These are phyloP conservation scores for Amyelois transitella DNA, from an alignment of 1,140 invertebrate genomes.

Conservation along the genomic window DNA sequence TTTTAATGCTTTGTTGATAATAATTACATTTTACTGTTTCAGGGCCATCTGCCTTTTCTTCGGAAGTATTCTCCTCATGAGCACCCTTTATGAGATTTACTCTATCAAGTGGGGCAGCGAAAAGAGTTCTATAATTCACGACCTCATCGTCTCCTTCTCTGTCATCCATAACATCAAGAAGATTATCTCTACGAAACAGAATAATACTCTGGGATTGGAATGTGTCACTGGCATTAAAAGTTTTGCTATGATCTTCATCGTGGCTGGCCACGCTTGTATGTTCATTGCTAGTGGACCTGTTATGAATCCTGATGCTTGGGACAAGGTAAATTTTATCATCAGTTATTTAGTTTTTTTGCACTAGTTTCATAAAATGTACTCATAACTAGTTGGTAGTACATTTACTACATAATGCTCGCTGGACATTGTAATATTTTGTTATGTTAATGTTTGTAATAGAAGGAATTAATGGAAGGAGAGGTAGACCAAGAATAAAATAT, in stretches of 20 bases:
- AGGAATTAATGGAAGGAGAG: not conserved
- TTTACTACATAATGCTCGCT: too few species aligned
- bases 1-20: not conserved
- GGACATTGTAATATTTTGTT: not conserved
- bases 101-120: slow-evolving; percentile 27
- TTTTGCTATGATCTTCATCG: slow-evolving; percentile 78
- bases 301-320: slow-evolving; percentile 77
- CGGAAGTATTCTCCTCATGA: slow-evolving; percentile 39
- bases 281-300: slow-evolving; percentile 80
- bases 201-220: slow-evolving; percentile 76
- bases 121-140: slow-evolving; percentile 30
- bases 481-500: too few species aligned
- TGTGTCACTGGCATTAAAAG: slow-evolving; percentile 80
- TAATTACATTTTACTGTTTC: slow-evolving; percentile 22
- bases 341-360: slow-evolving; percentile 6
- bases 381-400: too few species aligned
- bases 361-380: too few species aligned
- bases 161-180: slow-evolving; percentile 76
- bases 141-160: slow-evolving; percentile 76
- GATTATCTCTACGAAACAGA: slow-evolving; percentile 77
- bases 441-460: not conserved
- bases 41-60: slow-evolving; percentile 54
- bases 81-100: slow-evolving; percentile 56
- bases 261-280: slow-evolving; percentile 77
- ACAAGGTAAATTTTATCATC: slow-evolving; percentile 66